Conservation (phyloP, 30 jellyfish, hydroid and myxozoan genomes). For the Aurelia sp. region DNA sequence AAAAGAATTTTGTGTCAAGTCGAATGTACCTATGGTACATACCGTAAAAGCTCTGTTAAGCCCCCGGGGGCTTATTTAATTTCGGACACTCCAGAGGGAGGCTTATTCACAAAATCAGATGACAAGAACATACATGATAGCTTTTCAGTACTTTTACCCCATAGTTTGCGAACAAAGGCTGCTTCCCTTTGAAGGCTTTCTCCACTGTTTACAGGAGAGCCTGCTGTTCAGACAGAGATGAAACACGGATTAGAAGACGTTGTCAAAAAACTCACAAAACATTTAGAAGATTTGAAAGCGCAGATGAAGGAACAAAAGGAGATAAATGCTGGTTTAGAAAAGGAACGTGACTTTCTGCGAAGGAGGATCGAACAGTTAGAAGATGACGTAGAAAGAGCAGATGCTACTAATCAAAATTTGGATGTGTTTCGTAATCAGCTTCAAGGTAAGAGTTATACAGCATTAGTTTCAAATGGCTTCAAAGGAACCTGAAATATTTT, state of each 20-base stretch:
- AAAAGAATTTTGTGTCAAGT: no score
- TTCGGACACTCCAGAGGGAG: no score
- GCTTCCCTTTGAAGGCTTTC: no score
- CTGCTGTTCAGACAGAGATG: slow-evolving; percentile 41
- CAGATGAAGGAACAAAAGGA: slow-evolving; percentile 41
- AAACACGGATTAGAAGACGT: slow-evolving; percentile 49
- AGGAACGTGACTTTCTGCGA: slow-evolving; percentile 32
- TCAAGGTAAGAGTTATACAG: background rate
- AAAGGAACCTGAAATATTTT: no score
- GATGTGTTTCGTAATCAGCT: slow-evolving; percentile 27
- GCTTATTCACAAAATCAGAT: no score
- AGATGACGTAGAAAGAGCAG: slow-evolving; percentile 2
- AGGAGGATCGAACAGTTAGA: slow-evolving; percentile 43
- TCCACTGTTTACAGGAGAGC: slow-evolving; percentile 10
- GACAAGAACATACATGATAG: no score
- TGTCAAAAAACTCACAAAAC: slow-evolving; percentile 34
- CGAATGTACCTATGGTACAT: no score
- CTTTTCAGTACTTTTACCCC: no score
- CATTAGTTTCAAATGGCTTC: background rate
- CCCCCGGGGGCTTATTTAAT: no score
- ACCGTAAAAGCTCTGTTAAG: no score
- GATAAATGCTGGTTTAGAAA: slow-evolving; percentile 37
- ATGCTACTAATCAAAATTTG: background rate
- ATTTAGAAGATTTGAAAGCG: slow-evolving; percentile 32
- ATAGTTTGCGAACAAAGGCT: no score